phyloP scores from a whole-genome alignment of 2,113 vertebrate genomes.

The Poecile atricapillus region DNA sequence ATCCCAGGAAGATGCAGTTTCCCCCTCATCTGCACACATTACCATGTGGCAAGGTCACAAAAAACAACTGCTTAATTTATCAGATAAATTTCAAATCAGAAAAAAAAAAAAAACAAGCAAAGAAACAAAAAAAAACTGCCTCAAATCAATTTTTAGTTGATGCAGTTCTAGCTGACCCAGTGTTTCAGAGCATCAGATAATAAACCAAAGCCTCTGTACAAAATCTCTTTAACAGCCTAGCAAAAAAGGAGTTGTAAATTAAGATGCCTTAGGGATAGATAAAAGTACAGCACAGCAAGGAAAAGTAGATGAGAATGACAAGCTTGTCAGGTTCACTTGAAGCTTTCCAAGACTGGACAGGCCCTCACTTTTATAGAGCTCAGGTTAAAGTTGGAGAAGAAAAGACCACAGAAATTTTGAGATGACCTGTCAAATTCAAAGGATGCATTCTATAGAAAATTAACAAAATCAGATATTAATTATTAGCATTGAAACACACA shows the following conservation, averaged over 20 bases:
- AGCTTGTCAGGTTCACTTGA: not conserved
- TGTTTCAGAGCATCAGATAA: not conserved
- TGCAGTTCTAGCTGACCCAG: not conserved
- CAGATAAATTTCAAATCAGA: not conserved
- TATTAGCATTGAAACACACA: not conserved
- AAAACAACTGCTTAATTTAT: not conserved
- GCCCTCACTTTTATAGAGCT: not conserved
- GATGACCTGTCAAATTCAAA: not conserved
- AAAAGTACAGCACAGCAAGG: slow-evolving; percentile 3
- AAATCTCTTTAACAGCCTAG: not conserved
- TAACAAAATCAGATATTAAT: not conserved
- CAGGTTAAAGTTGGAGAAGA: not conserved
- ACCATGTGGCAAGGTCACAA: not conserved
- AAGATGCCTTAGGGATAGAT: not conserved
- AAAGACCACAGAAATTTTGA: not conserved
- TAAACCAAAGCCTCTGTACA: not conserved
- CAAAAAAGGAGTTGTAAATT: slow-evolving; percentile 13
- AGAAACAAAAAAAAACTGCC: not conserved
- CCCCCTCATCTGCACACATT: not conserved
- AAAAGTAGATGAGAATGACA: not conserved
- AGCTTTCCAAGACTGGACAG: not conserved
- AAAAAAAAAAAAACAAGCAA: not conserved
- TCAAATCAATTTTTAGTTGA: not conserved
- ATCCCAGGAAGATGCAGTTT: not conserved
- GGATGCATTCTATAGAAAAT: not conserved